Percentiles rank a stretch among this genome's conserved stretches.
These are phyloP conservation scores for Ianthella basta DNA, from an alignment of 37 sponge, comb jelly and placozoan genomes.

Conservation along the genomic window DNA sequence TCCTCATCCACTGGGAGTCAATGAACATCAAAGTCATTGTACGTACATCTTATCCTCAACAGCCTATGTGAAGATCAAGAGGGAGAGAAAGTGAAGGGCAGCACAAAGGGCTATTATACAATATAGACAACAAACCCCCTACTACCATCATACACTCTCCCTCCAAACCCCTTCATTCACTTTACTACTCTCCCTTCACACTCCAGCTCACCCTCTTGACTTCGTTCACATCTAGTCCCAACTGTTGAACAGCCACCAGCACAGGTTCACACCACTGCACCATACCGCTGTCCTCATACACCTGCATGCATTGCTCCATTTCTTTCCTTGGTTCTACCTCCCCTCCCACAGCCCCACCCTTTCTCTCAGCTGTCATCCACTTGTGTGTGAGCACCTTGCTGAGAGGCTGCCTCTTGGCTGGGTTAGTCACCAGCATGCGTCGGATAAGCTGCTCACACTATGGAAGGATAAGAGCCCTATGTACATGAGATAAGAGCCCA, in stretches of 20 bases:
- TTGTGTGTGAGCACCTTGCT: constrained; percentile 73
- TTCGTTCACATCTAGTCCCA: too few relatives aligned
- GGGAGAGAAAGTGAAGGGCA: too few relatives aligned
- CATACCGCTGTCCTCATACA: constrained; percentile 8
- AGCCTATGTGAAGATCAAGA: too few relatives aligned
- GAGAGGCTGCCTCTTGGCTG: constrained; percentile 68
- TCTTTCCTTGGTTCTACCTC: background rate
- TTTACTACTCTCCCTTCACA: constrained; percentile 5
- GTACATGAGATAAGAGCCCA: constrained; percentile 24
- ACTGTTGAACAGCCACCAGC: constrained; percentile 50
- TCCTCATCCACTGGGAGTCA: too few relatives aligned
- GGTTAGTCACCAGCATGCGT: constrained; percentile 84
- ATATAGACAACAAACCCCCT: too few relatives aligned
- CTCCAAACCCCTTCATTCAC: too few relatives aligned
- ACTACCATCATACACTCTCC: too few relatives aligned
- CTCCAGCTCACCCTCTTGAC: constrained; percentile 62
- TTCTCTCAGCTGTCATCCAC: constrained; percentile 73
- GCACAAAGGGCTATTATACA: background rate
- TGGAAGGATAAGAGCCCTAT: constrained; percentile 12
- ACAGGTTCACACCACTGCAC: constrained; percentile 80
- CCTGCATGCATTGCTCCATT: constrained; percentile 20
- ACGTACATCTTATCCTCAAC: too few relatives aligned
- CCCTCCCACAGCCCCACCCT: background rate
- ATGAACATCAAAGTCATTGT: too few relatives aligned
- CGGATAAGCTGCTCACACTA: constrained; percentile 89